Base-by-base conservation (phyloP, 1,140 invertebrate species). In the Drosophila guanche region DNA sequence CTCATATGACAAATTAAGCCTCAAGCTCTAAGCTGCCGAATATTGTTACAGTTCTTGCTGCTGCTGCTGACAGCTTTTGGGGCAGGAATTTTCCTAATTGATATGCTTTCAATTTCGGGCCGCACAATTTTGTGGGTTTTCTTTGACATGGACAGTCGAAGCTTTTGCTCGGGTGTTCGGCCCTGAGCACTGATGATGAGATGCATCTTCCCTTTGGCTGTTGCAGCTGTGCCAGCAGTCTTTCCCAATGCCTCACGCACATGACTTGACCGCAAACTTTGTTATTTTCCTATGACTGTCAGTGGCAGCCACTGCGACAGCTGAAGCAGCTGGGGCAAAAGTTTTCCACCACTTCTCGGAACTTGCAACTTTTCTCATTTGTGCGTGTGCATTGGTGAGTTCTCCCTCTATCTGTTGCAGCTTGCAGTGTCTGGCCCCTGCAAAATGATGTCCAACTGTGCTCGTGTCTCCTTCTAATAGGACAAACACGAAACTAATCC, bases 311-410 rank as follows among this genome's bases (percentile, higher is more conserved):
- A 29, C 27, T 27, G 5, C 25, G 27, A 22, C 37, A 27, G 56
- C 41, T 45, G 55, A 41, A 42, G 46, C 79, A 77, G 74, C 62
- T 79, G 71, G 47, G 41, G 75, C 67, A 84, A 50, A 70, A 75
- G 60, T 41, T 86, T 83, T 75, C 77, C 59, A 75, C 52, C 78
- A 76, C 43, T 79, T 70, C 60, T 78, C 29, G 46, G 41, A 83
- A 86, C 66, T 83, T 51, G 59, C 66, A 88, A 88, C 83, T 88
- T 88, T 88, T 88, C 83, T 88, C 83, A 88, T 88, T 88, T 88
- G 83, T 88, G 75, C 79, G 78, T 88, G 83, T 88, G 81, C 81
- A 84, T 62, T 86, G 53, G 56, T 57, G 76, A 84, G 66, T 62
- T 85, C 27, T 29, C 5, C 0, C 27, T 29, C 46, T 12, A 22